phyloP scores from a whole-genome alignment of 35 echinoderm and acorn worm genomes.

The Ptychodera flava region DNA sequence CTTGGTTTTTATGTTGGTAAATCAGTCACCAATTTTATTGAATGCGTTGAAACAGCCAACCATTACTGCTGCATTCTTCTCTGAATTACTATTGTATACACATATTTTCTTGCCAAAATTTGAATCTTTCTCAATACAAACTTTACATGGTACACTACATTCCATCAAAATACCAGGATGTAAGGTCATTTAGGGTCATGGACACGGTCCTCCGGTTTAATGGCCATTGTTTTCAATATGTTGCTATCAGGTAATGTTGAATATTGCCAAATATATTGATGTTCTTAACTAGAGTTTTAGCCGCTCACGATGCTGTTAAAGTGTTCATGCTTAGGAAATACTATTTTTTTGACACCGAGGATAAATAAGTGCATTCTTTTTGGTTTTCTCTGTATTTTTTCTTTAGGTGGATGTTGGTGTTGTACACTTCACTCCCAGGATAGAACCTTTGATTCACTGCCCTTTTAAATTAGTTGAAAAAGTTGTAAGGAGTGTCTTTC shows the following conservation, averaged over 20 bases:
- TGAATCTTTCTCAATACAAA: no score
- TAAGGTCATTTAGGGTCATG: no score
- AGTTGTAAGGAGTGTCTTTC: constrained; percentile 76
- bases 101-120: no score
- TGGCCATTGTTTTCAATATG: no score
- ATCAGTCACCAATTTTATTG: no score
- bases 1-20: no score
- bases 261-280: not conserved
- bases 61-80: no score
- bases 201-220: no score
- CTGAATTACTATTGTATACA: no score
- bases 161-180: no score
- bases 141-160: no score
- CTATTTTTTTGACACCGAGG: not conserved
- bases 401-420: constrained; percentile 84
- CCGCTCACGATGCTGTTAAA: not conserved
- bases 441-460: constrained; percentile 51
- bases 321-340: not conserved
- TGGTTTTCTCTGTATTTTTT: not conserved
- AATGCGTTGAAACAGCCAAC: no score
- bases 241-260: not conserved
- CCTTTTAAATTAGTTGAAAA: constrained; percentile 91
- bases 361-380: not conserved
- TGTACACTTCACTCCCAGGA: constrained; percentile 65
- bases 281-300: not conserved